Base-by-base conservation (phyloP, 2,888 invertebrate species). In the Notocelia uddmanniana region DNA sequence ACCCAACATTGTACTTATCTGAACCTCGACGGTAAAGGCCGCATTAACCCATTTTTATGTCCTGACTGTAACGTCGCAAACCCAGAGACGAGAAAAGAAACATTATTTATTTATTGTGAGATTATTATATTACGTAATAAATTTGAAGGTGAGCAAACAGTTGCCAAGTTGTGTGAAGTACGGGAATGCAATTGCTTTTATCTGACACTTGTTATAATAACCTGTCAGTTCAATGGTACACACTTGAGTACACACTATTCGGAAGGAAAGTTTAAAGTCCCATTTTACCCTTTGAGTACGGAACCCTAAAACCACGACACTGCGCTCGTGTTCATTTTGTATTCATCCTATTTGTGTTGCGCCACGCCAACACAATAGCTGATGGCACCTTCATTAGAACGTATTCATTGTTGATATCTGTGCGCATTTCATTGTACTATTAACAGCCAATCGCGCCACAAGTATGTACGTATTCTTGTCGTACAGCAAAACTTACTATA, bases 21-120 rank as follows among this genome's bases (percentile, higher is more conserved):
- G 67, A 67, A 67, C 48, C 26, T 57, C 19, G 58, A 19, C 57
- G 67, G 58, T 68, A 68, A 68, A 58, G 23, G 8, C 1, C 37
- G 6, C 59, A 68, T 68, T 68, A 68, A 68, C 59, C 58, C 18
- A 58, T 18, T 58, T 57, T 57, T 37, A 37, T 58, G 21, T 21
- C 18, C 34, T 11, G 48, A 50, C 50, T 19, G 13, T 26, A 11
- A 48, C 19, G 26, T 18, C 11, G 13, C 26, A 48, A 18, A 50
- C 52, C 31, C 31, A 13, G 18, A 50, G 34, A 52, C 13, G 31
- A 31, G 34, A 34, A 52, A 63, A 67, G 31, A 58, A 34, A 37
- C 58, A 59, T 19, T 45, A 41, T 66, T 66, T 55, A 55, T 66
- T 55, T n/a, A 57, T 48, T 15, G 19, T 34, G 23, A 18, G 37